Evolutionary conservation across 30 jellyfish, hydroid and myxozoan species (phyloP).

Genomic region (Haliclystus octoradiatus): DNA sequence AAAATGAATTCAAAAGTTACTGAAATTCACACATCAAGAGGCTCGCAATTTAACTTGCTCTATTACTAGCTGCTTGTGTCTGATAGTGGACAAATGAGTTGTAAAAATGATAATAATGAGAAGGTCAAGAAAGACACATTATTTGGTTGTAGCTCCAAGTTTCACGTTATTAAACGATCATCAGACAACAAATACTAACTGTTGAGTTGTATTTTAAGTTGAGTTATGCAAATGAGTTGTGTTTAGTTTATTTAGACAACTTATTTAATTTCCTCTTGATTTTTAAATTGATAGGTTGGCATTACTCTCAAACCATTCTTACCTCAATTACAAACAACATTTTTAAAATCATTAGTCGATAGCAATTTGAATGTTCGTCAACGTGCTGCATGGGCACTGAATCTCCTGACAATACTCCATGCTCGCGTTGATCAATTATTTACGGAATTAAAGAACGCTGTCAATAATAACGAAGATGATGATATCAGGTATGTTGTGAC

Average conservation of each 20-base stretch:
- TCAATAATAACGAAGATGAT: constrained; percentile 70
- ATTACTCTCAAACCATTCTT: constrained; percentile 68
- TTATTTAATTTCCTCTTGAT: not conserved
- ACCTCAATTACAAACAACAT: constrained; percentile 87
- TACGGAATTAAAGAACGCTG: constrained; percentile 60
- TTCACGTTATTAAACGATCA: too few relatives aligned
- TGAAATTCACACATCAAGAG: too few relatives aligned
- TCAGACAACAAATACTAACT: too few relatives aligned
- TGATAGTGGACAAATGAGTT: too few relatives aligned
- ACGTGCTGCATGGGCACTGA: constrained; percentile 60
- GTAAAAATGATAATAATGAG: too few relatives aligned
- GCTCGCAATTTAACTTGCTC: too few relatives aligned
- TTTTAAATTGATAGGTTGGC: constrained; percentile 54
- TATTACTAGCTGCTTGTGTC: too few relatives aligned
- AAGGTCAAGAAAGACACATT: too few relatives aligned
- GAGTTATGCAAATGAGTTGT: too few relatives aligned
- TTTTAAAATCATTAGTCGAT: constrained; percentile 69
- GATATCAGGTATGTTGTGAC: constrained; percentile 35
- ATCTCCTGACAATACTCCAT: constrained; percentile 58
- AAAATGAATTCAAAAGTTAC: too few relatives aligned
- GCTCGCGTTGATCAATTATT: constrained; percentile 74
- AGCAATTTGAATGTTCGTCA: constrained; percentile 61
- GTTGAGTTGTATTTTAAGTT: too few relatives aligned
- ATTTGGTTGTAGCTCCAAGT: too few relatives aligned
- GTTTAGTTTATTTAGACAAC: not conserved